A percentile compares a stretch with the other conserved stretches of the same genome.
These are phyloP conservation scores for Mnemiopsis leidyi DNA, from an alignment of 37 sponge, comb jelly and placozoan genomes.

Conservation along the genomic window DNA sequence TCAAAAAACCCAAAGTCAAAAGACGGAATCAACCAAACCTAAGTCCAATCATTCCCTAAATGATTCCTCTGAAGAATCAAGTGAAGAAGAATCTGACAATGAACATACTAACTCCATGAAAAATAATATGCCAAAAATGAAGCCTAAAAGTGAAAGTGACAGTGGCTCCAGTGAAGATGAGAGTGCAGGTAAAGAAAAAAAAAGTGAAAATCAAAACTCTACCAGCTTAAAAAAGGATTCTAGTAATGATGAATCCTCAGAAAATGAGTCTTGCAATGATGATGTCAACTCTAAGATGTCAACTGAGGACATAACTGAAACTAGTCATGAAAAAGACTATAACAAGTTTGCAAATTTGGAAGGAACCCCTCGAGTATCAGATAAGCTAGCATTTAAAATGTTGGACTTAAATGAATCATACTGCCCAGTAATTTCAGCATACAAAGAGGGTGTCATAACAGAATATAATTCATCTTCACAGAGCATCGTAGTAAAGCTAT, in stretches of 20 bases:
- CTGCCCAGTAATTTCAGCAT: slow-evolving; percentile 41
- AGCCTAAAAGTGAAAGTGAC: neutral
- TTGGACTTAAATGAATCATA: slow-evolving; percentile 11
- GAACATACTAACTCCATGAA: neutral
- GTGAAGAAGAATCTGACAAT: neutral
- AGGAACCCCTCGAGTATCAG: slow-evolving; percentile 25
- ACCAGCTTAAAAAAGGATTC: neutral
- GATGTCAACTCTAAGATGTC: neutral
- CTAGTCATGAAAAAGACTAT: neutral
- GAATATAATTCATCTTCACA: neutral
- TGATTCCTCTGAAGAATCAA: neutral
- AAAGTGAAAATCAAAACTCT: neutral
- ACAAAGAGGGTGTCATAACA: slow-evolving; percentile 37
- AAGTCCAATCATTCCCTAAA: neutral
- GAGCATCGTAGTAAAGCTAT: neutral
- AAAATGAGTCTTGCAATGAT: neutral
- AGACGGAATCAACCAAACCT: neutral
- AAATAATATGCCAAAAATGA: neutral
- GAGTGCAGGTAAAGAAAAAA: neutral
- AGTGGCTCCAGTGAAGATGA: neutral
- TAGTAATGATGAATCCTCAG: neutral
- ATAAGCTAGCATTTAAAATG: slow-evolving; percentile 59
- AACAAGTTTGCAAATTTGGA: neutral
- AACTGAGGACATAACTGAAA: neutral
- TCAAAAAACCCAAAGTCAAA: neutral